Conservation (phyloP, 1,140 invertebrate genomes). For the Drosophila nasuta region DNA sequence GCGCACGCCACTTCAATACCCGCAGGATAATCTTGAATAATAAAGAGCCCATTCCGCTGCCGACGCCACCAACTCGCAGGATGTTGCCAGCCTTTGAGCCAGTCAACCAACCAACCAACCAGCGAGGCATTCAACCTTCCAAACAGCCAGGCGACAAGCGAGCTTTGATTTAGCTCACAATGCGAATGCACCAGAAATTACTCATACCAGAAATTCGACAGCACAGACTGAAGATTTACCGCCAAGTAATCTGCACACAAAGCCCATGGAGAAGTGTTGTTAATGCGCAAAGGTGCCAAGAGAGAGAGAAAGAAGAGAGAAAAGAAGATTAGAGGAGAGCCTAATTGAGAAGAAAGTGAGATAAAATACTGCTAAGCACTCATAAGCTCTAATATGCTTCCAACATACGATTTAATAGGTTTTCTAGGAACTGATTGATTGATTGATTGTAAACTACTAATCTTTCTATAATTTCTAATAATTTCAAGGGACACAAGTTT, state of each 20-base stretch:
- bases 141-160: slow-evolving; percentile 40
- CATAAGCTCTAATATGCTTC: neutral
- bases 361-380: neutral
- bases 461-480: too few relatives aligned
- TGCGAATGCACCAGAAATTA: slow-evolving; percentile 14
- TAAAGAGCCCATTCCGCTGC: slow-evolving; percentile 51
- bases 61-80: slow-evolving; percentile 12
- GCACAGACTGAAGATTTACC: slow-evolving; percentile 3
- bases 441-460: too few relatives aligned
- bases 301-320: neutral
- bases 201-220: neutral
- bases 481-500: too few relatives aligned
- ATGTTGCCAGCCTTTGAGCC: neutral
- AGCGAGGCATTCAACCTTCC: slow-evolving; percentile 13
- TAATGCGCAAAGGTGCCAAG: slow-evolving; percentile 2
- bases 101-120: slow-evolving; percentile 8
- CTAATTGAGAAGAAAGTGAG: neutral
- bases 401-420: too few relatives aligned
- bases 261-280: slow-evolving; percentile 2
- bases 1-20: slow-evolving; percentile 64
- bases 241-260: slow-evolving; percentile 10
- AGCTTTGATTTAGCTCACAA: slow-evolving; percentile 13
- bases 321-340: neutral
- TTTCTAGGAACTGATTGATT: neutral
- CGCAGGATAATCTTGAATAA: slow-evolving; percentile 81